phyloP scores from a whole-genome alignment of 2,888 invertebrate genomes.

The Chloroclystis v-ata region DNA sequence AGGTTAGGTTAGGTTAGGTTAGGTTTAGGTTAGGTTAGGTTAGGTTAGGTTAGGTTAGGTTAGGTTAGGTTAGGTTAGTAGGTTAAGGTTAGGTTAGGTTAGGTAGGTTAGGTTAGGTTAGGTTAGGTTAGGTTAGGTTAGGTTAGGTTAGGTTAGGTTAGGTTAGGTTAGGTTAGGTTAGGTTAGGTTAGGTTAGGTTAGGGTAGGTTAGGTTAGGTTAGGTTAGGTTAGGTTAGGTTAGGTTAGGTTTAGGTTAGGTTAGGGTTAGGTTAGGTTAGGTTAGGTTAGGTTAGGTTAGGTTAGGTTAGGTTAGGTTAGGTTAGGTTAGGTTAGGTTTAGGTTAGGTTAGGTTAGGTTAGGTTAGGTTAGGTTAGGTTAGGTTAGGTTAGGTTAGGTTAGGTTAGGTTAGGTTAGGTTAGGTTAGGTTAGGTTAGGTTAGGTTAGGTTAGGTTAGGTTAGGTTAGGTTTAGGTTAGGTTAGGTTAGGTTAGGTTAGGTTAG shows the following conservation, averaged over 20 bases:
- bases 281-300: slow-evolving; percentile 5
- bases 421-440: slow-evolving; percentile 5
- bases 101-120: slow-evolving; percentile 5
- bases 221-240: slow-evolving; percentile 5
- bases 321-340: slow-evolving; percentile 4
- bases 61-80: slow-evolving; percentile 6
- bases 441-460: slow-evolving; percentile 3
- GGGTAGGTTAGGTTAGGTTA: slow-evolving; percentile 5
- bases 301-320: slow-evolving; percentile 5
- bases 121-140: slow-evolving; percentile 5
- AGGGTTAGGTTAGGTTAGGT: slow-evolving; percentile 5
- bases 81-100: too few relatives aligned
- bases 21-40: slow-evolving; percentile 1
- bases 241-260: slow-evolving; percentile 5
- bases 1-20: slow-evolving; percentile 6
- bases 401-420: slow-evolving; percentile 4
- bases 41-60: slow-evolving; percentile 3
- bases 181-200: background rate
- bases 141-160: slow-evolving; percentile 5
- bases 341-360: slow-evolving; percentile 5
- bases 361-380: slow-evolving; percentile 4
- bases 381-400: slow-evolving; percentile 5
- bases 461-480: slow-evolving; percentile 4
- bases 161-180: slow-evolving; percentile 6
- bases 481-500: slow-evolving; percentile 4